These are phyloP conservation scores for Eurystomus glaucurus DNA, from an alignment of 2,797 vertebrate genomes.

Conservation along the genomic window DNA sequence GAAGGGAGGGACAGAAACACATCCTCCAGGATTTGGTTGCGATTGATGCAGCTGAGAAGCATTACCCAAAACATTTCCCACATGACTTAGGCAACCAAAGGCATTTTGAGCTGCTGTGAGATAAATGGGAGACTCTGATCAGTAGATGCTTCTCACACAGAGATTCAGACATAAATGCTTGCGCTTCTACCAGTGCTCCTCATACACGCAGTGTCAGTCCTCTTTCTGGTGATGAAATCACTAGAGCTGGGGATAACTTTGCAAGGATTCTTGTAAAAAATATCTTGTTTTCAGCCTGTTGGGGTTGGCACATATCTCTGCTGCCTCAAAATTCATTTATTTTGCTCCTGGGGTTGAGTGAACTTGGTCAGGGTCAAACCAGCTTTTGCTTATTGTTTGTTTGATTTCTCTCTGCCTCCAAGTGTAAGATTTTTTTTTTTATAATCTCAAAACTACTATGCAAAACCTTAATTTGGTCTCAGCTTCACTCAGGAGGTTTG, in stretches of 20 bases:
- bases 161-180: background rate
- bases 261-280: conserved; percentile 27
- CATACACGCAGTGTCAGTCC: background rate
- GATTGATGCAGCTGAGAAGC: conserved; percentile 70
- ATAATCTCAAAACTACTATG: conserved; percentile 19
- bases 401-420: background rate
- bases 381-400: conserved; percentile 44
- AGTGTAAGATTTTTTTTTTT: conserved; percentile 14
- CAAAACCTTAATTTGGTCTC: conserved; percentile 27
- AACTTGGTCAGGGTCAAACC: conserved; percentile 42
- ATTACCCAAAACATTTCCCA: conserved; percentile 66
- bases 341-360: conserved; percentile 20
- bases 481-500: background rate
- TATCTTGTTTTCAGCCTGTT: conserved; percentile 6
- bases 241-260: conserved; percentile 15
- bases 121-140: conserved; percentile 36
- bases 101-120: background rate
- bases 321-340: conserved; percentile 29
- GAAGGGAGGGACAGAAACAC: background rate
- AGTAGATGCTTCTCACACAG: conserved; percentile 47
- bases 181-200: background rate
- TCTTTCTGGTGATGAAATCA: conserved; percentile 1
- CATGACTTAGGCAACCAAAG: conserved; percentile 57
- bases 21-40: conserved; percentile 49
- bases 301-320: background rate